Evolutionary conservation across 2,113 vertebrate genomes (phyloP).

Genomic region (Sylvia atricapilla): DNA sequence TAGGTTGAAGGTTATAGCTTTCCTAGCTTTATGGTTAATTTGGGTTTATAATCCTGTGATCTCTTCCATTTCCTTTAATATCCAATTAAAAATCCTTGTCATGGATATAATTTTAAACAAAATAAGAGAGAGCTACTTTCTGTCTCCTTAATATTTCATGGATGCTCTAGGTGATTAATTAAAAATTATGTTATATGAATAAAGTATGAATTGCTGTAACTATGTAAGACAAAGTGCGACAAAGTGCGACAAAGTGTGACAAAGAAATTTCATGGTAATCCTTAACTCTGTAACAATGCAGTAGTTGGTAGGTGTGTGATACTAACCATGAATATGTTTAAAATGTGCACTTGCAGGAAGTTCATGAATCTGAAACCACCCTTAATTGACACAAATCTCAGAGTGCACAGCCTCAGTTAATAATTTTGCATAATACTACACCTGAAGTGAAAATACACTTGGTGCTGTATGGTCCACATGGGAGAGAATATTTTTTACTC

Average conservation of each 20-base stretch:
- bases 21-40: neutral
- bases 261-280: neutral
- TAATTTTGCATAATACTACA: neutral
- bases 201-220: conserved; percentile 1
- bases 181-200: conserved; percentile 45
- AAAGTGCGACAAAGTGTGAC: neutral
- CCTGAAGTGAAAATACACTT: neutral
- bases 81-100: conserved; percentile 21
- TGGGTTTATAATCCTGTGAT: neutral
- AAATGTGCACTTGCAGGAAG: conserved; percentile 11
- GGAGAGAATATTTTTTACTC: neutral
- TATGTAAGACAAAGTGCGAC: neutral
- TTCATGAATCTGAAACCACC: neutral
- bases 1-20: neutral
- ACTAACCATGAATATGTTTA: neutral
- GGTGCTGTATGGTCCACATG: neutral
- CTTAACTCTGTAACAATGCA: neutral
- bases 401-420: neutral
- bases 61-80: neutral
- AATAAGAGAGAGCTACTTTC: neutral
- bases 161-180: conserved; percentile 18
- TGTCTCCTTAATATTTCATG: conserved; percentile 7
- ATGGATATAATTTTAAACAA: conserved; percentile 34
- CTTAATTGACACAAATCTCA: neutral
- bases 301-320: neutral